Evolutionary conservation across 1,140 invertebrate genomes (phyloP).

Genomic region (Drosophila santomea): DNA sequence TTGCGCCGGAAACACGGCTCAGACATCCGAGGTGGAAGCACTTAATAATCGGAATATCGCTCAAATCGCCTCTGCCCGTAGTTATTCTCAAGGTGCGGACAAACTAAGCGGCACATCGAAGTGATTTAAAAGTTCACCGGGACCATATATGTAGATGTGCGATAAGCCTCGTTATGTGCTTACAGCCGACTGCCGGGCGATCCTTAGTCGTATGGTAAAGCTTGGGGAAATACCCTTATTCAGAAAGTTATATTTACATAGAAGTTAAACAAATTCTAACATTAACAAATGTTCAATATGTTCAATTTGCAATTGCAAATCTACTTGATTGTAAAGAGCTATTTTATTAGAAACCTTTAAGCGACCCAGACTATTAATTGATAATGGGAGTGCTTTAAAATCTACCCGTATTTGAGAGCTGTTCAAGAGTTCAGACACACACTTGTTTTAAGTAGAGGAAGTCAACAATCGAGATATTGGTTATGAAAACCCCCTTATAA

Average conservation of each 20-base stretch:
- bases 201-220: background rate
- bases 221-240: no score
- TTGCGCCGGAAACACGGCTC: conserved; percentile 38
- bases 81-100: conserved; percentile 6
- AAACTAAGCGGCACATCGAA: conserved; percentile 1
- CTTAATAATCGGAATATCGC: conserved; percentile 34
- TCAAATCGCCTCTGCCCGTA: conserved; percentile 10
- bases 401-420: background rate
- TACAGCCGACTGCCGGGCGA: background rate
- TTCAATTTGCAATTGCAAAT: background rate
- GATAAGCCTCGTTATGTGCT: background rate
- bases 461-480: background rate
- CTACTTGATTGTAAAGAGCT: background rate
- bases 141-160: conserved; percentile 41
- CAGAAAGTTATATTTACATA: no score
- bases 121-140: conserved; percentile 10
- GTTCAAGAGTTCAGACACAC: background rate
- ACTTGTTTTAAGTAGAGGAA: background rate
- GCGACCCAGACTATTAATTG: background rate
- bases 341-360: no score
- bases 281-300: no score
- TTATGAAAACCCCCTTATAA: no score
- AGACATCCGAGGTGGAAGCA: conserved; percentile 19
- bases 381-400: background rate
- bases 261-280: no score